Conservation (phyloP, 2,113 vertebrate species). For the Hypanus sabinus region DNA sequence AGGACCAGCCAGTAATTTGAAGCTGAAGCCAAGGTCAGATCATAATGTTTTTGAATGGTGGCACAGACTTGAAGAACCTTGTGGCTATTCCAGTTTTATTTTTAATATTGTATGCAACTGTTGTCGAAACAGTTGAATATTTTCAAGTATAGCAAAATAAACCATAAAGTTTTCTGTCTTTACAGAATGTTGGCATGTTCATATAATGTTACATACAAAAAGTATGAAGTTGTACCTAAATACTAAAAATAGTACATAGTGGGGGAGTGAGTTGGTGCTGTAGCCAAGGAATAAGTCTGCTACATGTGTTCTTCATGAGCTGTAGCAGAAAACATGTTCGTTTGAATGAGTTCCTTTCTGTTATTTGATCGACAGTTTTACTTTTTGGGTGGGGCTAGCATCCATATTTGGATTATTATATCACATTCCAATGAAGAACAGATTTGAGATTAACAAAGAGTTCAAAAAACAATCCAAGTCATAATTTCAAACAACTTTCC, state of each 20-base stretch:
- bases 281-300: neutral
- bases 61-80: too few relatives aligned
- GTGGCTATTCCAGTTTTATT: too few relatives aligned
- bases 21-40: too few relatives aligned
- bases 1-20: neutral
- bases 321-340: neutral
- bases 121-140: neutral
- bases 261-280: neutral
- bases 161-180: neutral
- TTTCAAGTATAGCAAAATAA: neutral
- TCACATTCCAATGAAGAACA: neutral
- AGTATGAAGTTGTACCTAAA: neutral
- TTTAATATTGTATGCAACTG: neutral
- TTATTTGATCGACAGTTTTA: neutral
- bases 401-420: neutral
- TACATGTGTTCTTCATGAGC: neutral
- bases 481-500: neutral
- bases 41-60: too few relatives aligned
- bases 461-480: neutral
- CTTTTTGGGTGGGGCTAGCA: neutral
- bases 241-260: slow-evolving; percentile 31
- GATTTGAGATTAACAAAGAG: neutral
- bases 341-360: neutral
- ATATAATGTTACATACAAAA: slow-evolving; percentile 14
- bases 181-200: slow-evolving; percentile 14